phyloP scores from a whole-genome alignment of 1,140 invertebrate genomes.

The Brachionus plicatilis region DNA sequence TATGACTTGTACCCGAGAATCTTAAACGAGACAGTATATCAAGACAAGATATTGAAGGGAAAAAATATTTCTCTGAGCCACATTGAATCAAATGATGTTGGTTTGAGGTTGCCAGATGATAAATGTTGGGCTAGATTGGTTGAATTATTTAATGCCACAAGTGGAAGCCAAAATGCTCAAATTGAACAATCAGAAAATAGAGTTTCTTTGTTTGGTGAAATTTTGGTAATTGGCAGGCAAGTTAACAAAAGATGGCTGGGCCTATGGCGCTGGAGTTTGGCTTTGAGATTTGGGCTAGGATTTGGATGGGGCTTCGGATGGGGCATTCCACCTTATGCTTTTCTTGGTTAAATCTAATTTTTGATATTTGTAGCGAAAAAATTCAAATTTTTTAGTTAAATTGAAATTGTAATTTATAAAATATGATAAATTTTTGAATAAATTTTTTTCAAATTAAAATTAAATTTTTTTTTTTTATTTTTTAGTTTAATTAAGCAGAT shows the following conservation, averaged over 20 bases:
- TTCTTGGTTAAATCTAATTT: background rate
- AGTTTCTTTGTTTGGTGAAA: background rate
- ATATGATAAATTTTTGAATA: background rate
- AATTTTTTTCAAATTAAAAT: too few species aligned
- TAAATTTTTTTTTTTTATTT: too few species aligned
- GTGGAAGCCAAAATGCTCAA: background rate
- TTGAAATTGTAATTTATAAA: background rate
- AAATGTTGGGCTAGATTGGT: conserved; percentile 25
- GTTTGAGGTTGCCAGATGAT: background rate
- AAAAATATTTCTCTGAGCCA: background rate
- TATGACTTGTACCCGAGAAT: background rate
- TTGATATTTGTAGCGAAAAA: background rate
- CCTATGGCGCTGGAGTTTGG: background rate
- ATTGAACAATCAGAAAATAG: background rate
- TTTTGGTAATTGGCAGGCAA: background rate
- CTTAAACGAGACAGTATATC: background rate
- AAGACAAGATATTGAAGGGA: background rate
- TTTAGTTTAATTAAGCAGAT: too few species aligned
- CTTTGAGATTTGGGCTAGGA: background rate
- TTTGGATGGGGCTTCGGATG: conserved; percentile 5
- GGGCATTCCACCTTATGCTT: background rate
- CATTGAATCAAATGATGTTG: background rate
- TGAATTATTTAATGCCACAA: background rate
- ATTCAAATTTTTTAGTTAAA: background rate
- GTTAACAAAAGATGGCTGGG: background rate